Evolutionary conservation across 2,888 invertebrate genomes (phyloP).

Genomic region (Rhogogaster chlorosoma): DNA sequence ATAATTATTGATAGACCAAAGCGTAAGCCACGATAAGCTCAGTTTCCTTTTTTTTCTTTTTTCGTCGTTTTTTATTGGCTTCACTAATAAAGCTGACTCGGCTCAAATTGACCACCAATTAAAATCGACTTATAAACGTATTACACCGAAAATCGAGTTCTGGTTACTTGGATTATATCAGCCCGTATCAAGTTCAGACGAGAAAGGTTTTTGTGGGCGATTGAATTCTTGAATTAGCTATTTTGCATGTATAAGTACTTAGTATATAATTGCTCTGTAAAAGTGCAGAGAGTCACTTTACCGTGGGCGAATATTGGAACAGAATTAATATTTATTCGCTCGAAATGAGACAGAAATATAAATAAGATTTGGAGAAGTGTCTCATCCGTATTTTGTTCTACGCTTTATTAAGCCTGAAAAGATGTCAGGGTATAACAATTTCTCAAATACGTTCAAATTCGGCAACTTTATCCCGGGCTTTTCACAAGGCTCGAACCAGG

Average conservation of each 20-base stretch:
- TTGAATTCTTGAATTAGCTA: background rate
- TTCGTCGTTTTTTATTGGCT: background rate
- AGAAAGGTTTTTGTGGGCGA: background rate
- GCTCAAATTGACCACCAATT: conserved; percentile 18
- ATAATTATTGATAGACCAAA: background rate
- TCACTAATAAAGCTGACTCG: background rate
- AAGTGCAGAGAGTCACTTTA: background rate
- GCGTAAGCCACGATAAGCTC: background rate
- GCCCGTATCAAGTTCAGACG: background rate
- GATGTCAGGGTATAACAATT: background rate
- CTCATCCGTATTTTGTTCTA: background rate
- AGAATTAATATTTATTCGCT: conserved; percentile 62
- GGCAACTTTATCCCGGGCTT: background rate
- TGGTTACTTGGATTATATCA: background rate
- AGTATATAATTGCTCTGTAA: background rate
- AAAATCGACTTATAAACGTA: conserved; percentile 13
- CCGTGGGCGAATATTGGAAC: conserved; percentile 53
- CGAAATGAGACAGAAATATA: conserved; percentile 62
- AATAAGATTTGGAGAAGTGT: conserved; percentile 58
- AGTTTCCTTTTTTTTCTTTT: background rate
- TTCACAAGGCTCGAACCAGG: background rate
- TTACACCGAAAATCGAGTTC: background rate
- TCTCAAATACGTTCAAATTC: background rate
- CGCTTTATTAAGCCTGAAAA: conserved; percentile 39
- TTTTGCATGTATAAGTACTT: background rate